These are phyloP conservation scores for Gisinianus flammeolus DNA, from an alignment of 2,888 invertebrate genomes.

Conservation along the genomic window DNA sequence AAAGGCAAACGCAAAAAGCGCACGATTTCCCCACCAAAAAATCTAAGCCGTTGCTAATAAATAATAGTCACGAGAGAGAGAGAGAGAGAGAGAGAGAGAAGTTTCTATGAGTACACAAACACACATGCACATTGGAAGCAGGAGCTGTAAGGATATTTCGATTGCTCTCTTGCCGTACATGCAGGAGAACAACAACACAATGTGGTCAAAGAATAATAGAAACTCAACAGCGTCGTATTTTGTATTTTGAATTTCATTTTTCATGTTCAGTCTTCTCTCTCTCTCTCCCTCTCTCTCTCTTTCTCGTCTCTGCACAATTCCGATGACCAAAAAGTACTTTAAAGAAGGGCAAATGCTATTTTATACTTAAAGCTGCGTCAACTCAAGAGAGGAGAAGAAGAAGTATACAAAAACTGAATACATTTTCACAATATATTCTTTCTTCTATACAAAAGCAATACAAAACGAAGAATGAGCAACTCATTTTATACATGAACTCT, in stretches of 20 bases:
- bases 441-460: not conserved
- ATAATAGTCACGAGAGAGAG: constrained; percentile 19
- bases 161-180: constrained; percentile 20
- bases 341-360: not conserved
- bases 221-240: not conserved
- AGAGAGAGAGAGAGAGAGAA: constrained; percentile 19
- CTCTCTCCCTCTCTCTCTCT: not conserved
- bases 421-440: too few relatives aligned
- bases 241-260: too few relatives aligned
- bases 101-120: constrained; percentile 1
- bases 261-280: not conserved
- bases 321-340: constrained; percentile 2
- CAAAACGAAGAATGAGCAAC: not conserved
- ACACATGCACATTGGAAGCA: not conserved
- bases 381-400: not conserved
- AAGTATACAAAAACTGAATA: not conserved
- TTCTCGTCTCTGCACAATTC: not conserved
- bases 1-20: constrained; percentile 17
- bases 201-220: not conserved
- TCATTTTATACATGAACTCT: too few relatives aligned
- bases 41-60: constrained; percentile 29
- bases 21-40: constrained; percentile 34
- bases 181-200: not conserved
- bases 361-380: not conserved
- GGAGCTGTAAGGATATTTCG: constrained; percentile 4